phyloP scores from a whole-genome alignment of 2,888 invertebrate genomes.

The Nephrocerus scutellatus region DNA sequence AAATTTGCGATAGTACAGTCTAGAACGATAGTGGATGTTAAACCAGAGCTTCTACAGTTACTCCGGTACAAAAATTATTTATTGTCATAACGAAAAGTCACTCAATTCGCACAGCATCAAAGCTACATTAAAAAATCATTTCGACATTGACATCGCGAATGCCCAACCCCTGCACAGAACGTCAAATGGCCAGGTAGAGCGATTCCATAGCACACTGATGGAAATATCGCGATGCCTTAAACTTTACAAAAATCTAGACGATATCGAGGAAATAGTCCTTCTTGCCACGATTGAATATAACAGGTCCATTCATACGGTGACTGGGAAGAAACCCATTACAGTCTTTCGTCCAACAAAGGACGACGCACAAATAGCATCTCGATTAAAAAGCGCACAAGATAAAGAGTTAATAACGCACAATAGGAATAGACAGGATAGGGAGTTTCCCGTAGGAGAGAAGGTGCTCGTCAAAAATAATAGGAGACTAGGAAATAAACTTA shows the following conservation, averaged over 20 bases:
- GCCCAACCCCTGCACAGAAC: conserved; percentile 19
- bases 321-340: not conserved
- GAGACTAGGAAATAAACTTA: too few relatives aligned
- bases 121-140: conserved; percentile 11
- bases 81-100: conserved; percentile 16
- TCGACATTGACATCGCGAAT: conserved; percentile 12
- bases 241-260: conserved; percentile 4
- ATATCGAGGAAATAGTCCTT: not conserved
- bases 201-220: conserved; percentile 16
- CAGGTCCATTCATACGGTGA: conserved; percentile 2
- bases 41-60: conserved; percentile 8
- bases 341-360: not conserved
- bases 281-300: conserved; percentile 4
- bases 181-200: conserved; percentile 19
- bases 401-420: not conserved
- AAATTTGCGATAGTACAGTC: conserved; percentile 17
- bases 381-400: too few relatives aligned
- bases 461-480: not conserved
- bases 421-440: too few relatives aligned
- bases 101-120: conserved; percentile 12
- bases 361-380: too few relatives aligned
- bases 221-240: conserved; percentile 21
- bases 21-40: conserved; percentile 13
- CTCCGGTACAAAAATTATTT: conserved; percentile 14
- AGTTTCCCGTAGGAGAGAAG: not conserved